phyloP scores from a whole-genome alignment of 1,140 invertebrate genomes.

The Physella acuta region DNA sequence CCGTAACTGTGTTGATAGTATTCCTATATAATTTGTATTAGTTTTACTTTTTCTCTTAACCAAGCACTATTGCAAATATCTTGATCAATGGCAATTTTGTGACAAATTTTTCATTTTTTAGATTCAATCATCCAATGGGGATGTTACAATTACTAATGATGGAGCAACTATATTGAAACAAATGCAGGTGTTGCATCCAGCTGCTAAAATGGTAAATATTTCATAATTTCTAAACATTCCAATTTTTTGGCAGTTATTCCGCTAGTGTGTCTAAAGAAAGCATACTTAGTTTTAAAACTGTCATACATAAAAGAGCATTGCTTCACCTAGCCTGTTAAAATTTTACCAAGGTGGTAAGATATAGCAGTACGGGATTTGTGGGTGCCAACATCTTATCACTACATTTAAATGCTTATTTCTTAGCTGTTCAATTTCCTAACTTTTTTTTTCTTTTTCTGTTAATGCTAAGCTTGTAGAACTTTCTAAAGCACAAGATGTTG shows the following conservation, averaged over 20 bases:
- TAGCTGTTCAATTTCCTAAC: no score
- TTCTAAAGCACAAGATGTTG: constrained; percentile 97
- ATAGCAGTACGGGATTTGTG: neutral
- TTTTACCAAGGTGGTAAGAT: neutral
- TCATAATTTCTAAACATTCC: neutral
- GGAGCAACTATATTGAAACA: constrained; percentile 99
- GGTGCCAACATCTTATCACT: neutral
- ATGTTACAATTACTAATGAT: constrained; percentile 99
- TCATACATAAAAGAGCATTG: neutral
- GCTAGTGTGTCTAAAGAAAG: neutral
- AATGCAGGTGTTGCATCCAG: constrained; percentile 98
- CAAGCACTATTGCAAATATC: no score
- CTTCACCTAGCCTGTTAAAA: neutral
- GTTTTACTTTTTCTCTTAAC: neutral
- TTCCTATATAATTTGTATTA: neutral
- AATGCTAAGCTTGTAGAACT: constrained; percentile 88
- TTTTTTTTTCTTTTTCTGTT: neutral
- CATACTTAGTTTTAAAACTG: neutral
- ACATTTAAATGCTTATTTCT: neutral
- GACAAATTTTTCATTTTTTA: constrained; percentile 31
- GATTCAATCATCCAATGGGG: constrained; percentile 95
- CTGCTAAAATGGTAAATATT: constrained; percentile 91
- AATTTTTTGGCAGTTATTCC: neutral
- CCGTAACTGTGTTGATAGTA: neutral
- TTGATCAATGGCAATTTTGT: constrained; percentile 8